Base-by-base conservation (phyloP, 1,140 invertebrate genomes). In the Psix sp. region DNA sequence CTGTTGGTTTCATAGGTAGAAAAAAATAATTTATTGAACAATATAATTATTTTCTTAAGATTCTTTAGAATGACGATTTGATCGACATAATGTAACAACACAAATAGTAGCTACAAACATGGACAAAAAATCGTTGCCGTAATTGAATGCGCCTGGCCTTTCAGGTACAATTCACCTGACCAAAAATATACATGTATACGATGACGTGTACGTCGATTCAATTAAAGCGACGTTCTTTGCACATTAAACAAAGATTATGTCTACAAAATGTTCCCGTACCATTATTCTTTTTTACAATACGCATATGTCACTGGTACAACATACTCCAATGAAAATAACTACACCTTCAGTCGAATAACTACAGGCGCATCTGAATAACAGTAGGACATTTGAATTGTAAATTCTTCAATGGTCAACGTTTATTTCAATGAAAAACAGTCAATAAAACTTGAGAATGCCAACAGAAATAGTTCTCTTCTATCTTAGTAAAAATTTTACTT, bases 21-120 rank as follows among this genome's bases (percentile, higher is more conserved):
- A 71, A 63, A 62, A 71, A 71, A 51, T 56, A 56, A 56, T 70
- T 56, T 70, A 63, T 63, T 63, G 57, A 71, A 71, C 33, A 62
- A 29, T 56, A 63, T 45, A n/a, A n/a, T n/a, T n/a, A n/a, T n/a
- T n/a, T n/a, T n/a, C n/a, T n/a, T n/a, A n/a, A 48, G 24, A 29
- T 59, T 29, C 43, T 43, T 63, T 71, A 33, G 16, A 62, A 62
- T 71, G 66, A 62, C 42, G 66, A 56, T 71, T 71, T 71, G 57
- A 71, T 71, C 56, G 66, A 62, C 66, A 54, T 45, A 56, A 62
- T 21, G 11, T 57, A 63, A 71, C 36, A 56, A 67, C 36, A 21
- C 6, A 72, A 72, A 72, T 42, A 36, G 9, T 60, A 46, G 46
- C 29, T 60, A 35, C 48, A 46, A 54, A 48, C 24, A 35, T 13